Conservation (phyloP, 2,797 vertebrate genomes). For the Oreochromis mossambicus region DNA sequence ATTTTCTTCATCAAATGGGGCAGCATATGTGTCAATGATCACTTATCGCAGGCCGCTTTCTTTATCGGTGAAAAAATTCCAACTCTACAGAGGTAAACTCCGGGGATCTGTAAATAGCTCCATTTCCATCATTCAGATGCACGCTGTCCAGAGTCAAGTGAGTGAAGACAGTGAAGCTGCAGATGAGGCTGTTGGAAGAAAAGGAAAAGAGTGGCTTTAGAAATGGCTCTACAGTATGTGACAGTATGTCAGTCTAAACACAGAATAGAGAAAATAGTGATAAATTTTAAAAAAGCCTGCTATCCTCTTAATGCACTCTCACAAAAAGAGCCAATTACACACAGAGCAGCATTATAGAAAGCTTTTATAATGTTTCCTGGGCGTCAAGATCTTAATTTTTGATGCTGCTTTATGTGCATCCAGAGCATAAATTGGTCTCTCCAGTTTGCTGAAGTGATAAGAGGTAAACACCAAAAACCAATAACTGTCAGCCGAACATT, state of each 20-base stretch:
- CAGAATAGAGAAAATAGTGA: conserved; percentile 45
- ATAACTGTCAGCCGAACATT: conserved; percentile 75
- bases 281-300: conserved; percentile 51
- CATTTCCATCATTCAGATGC: conserved; percentile 47
- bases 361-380: conserved; percentile 72
- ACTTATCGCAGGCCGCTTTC: conserved; percentile 39
- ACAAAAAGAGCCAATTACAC: conserved; percentile 65
- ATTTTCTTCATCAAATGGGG: conserved; percentile 51
- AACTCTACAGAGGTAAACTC: conserved; percentile 36
- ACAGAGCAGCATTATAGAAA: conserved; percentile 59
- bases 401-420: conserved; percentile 65
- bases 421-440: conserved; percentile 67
- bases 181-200: conserved; percentile 17
- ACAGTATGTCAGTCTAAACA: conserved; percentile 51
- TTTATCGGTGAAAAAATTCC: conserved; percentile 54
- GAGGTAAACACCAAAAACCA: conserved; percentile 79
- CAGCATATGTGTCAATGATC: conserved; percentile 49
- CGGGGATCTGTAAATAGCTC: conserved; percentile 14
- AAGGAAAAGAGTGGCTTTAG: conserved; percentile 28
- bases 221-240: conserved; percentile 28
- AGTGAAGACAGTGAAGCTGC: conserved; percentile 24
- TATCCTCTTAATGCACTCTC: conserved; percentile 32
- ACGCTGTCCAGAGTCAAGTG: conserved; percentile 27
- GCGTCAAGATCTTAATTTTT: conserved; percentile 75
- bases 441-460: conserved; percentile 71